These are phyloP conservation scores for Agonopterix alstromeriana DNA, from an alignment of 2,888 invertebrate species.

Conservation along the genomic window DNA sequence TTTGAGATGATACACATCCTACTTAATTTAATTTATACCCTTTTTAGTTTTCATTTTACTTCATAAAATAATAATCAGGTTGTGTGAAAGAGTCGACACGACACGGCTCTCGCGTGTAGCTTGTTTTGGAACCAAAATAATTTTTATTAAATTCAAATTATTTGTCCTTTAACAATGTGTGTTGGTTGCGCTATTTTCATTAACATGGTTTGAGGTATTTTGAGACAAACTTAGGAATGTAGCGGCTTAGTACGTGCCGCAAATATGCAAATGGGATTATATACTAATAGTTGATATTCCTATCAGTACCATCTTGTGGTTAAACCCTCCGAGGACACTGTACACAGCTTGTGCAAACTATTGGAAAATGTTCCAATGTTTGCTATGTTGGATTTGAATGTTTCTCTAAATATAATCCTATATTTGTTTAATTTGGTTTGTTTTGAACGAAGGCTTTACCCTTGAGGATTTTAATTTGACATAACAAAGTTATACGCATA, in stretches of 20 bases:
- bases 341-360: slow-evolving; percentile 47
- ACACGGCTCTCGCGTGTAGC: slow-evolving; percentile 12
- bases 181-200: slow-evolving; percentile 58
- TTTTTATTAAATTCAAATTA: slow-evolving; percentile 8
- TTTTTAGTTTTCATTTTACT: slow-evolving; percentile 22
- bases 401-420: slow-evolving; percentile 76
- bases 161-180: slow-evolving; percentile 51
- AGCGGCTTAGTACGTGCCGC: slow-evolving; percentile 58
- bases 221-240: slow-evolving; percentile 52
- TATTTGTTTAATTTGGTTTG: slow-evolving; percentile 73
- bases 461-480: neutral
- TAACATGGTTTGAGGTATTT: slow-evolving; percentile 64
- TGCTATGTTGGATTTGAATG: slow-evolving; percentile 66
- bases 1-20: slow-evolving; percentile 21
- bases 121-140: slow-evolving; percentile 8
- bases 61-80: slow-evolving; percentile 19
- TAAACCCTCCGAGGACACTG: slow-evolving; percentile 28
- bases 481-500: neutral
- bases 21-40: slow-evolving; percentile 45
- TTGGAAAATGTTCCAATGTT: slow-evolving; percentile 48
- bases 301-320: slow-evolving; percentile 28
- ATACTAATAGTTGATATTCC: slow-evolving; percentile 38
- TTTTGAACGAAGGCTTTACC: slow-evolving; percentile 33
- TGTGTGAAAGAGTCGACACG: slow-evolving; percentile 14
- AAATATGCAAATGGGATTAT: slow-evolving; percentile 66